Evolutionary conservation across 2,888 invertebrate species (phyloP).

Genomic region (Pyrrhia umbra): DNA sequence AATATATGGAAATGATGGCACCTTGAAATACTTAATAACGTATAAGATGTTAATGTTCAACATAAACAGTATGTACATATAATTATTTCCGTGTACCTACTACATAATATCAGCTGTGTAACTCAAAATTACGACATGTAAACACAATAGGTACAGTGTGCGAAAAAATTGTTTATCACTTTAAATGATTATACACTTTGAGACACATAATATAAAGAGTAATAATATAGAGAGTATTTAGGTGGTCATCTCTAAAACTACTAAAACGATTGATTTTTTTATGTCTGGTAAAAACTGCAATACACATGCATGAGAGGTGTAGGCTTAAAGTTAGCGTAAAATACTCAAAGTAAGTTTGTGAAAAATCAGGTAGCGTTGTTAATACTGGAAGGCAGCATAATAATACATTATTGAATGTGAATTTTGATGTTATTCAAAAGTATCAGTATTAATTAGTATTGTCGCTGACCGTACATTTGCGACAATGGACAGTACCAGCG

Average conservation of each 20-base stretch:
- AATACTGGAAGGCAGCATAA: too few relatives aligned
- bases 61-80: neutral
- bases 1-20: slow-evolving; percentile 20
- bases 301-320: too few relatives aligned
- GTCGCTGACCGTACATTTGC: slow-evolving; percentile 3
- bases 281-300: too few relatives aligned
- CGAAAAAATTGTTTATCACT: slow-evolving; percentile 1
- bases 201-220: neutral
- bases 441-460: neutral
- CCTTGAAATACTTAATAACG: slow-evolving; percentile 1
- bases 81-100: slow-evolving; percentile 34
- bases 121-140: slow-evolving; percentile 15
- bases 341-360: too few relatives aligned
- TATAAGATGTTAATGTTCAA: slow-evolving; percentile 30
- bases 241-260: neutral
- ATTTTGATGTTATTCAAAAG: neutral
- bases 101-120: slow-evolving; percentile 4
- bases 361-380: too few relatives aligned
- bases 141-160: slow-evolving; percentile 17
- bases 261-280: neutral
- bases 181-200: neutral
- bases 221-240: too few relatives aligned
- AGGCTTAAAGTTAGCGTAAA: too few relatives aligned
- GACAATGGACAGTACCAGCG: slow-evolving; percentile 26
- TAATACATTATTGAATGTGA: too few relatives aligned